These are phyloP conservation scores for Porphyrio hochstetteri DNA, from an alignment of 2,113 vertebrate species.

Conservation along the genomic window DNA sequence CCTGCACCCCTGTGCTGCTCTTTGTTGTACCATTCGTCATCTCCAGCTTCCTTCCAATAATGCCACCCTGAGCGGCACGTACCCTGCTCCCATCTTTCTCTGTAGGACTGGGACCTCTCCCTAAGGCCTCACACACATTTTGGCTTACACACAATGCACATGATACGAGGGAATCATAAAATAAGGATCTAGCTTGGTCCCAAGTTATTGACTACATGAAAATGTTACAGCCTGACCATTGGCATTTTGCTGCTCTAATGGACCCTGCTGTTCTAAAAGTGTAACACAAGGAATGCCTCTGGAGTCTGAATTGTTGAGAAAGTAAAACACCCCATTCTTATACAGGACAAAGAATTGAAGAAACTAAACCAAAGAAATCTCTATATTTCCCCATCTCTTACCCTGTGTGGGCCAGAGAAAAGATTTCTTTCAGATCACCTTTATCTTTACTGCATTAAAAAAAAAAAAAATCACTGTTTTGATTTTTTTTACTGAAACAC, in stretches of 20 bases:
- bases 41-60: neutral
- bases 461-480: neutral
- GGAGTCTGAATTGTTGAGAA: neutral
- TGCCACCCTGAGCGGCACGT: neutral
- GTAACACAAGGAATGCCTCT: neutral
- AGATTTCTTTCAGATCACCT: neutral
- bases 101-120: rapidly evolving
- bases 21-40: neutral
- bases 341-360: neutral
- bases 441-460: neutral
- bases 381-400: neutral
- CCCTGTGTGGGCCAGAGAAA: neutral
- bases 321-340: neutral
- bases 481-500: neutral
- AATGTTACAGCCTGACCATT: neutral
- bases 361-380: neutral
- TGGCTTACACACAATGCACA: neutral
- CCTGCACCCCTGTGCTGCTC: rapidly evolving
- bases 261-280: neutral
- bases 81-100: neutral
- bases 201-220: neutral
- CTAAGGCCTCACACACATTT: rapidly evolving
- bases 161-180: neutral
- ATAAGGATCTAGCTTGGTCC: neutral
- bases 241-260: neutral